Base-by-base conservation (phyloP, 2,113 vertebrate genomes). In the Heterochromis multidens region DNA sequence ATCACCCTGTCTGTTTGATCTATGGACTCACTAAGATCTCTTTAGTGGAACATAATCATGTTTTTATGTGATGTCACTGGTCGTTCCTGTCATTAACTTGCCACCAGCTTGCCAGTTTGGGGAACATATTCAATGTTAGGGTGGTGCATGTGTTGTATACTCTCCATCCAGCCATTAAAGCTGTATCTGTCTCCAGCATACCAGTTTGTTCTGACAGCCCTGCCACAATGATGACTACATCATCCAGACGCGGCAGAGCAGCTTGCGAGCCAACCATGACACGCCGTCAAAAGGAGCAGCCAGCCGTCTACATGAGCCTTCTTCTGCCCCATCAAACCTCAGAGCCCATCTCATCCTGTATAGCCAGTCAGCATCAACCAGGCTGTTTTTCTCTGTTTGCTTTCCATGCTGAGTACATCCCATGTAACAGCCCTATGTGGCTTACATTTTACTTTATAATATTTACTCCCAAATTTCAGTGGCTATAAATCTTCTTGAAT, bases 71-170 rank as follows among this genome's bases (percentile, higher is more conserved):
- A 93, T 95, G 88, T 92, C 85, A 89, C 80, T 61, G 78, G 63
- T 92, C 81, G 84, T 96, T 95, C 91, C 95, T 96, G 95, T 96
- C 96, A 96, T 96, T 96, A 95, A 95, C 90, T 95, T 95, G 94
- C 94, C 96, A 97, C 96, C 96, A 97, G 96, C 96, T 97, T 97
- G 97, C 97, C 96, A 97, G 96, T 95, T 94, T 97, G 96, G 96
- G 96, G 96, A 98, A 97, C 97, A 98, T 98, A 97, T 97, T 98
- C 97, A 93, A 95, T 95, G 96, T 96, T 96, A 96, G 96, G 96
- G 95, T 93, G 96, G 96, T 96, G 96, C 97, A 97, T 97, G 97
- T 97, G 97, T 97, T 97, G 95, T 96, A 95, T 95, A 97, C 96
- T 96, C 96, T 95, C 95, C 96, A 96, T 96, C 95, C 95, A 96